Evolutionary conservation across 2,888 invertebrate species (phyloP).

Genomic region (Noctua janthina): DNA sequence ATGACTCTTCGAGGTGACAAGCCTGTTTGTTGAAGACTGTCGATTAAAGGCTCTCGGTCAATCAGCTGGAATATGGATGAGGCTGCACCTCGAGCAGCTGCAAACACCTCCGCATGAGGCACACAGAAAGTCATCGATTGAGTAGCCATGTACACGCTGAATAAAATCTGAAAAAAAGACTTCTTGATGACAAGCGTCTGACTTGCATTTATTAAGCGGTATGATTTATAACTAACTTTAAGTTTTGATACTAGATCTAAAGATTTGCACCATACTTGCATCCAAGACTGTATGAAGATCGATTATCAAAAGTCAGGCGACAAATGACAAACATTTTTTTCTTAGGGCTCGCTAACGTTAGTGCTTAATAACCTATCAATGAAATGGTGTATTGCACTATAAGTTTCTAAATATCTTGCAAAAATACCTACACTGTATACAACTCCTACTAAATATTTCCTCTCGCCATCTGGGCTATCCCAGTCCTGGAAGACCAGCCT

Average conservation of each 20-base stretch:
- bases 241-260: background rate
- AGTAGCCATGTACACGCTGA: slow-evolving; percentile 94
- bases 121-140: slow-evolving; percentile 94
- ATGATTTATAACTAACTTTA: background rate
- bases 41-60: slow-evolving; percentile 93
- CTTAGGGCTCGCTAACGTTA: background rate
- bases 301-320: background rate
- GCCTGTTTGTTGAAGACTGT: slow-evolving; percentile 92
- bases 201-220: background rate
- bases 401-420: background rate
- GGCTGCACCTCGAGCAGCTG: slow-evolving; percentile 93
- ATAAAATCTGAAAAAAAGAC: slow-evolving; percentile 90
- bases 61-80: slow-evolving; percentile 93
- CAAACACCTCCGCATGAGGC: slow-evolving; percentile 94
- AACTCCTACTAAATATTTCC: slow-evolving; percentile 92
- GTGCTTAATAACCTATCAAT: background rate
- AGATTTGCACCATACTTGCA: background rate
- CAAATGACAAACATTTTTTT: background rate
- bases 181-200: background rate
- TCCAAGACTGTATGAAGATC: no score
- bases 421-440: slow-evolving; percentile 91
- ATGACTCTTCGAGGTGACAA: slow-evolving; percentile 89
- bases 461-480: slow-evolving; percentile 88
- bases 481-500: slow-evolving; percentile 92
- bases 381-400: background rate